phyloP scores from a whole-genome alignment of 2,888 invertebrate genomes.

The Rotaria macrura region DNA sequence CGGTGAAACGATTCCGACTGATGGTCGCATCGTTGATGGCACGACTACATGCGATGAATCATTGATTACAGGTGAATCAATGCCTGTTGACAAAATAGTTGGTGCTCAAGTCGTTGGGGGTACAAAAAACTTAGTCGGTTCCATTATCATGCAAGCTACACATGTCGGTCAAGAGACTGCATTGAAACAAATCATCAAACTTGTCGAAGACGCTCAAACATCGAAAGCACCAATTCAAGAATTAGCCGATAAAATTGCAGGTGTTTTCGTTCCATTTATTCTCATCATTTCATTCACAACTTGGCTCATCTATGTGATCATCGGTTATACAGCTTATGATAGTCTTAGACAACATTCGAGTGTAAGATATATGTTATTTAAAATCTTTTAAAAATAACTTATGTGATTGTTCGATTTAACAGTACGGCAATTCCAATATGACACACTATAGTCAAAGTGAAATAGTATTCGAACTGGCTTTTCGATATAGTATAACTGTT shows the following conservation, averaged over 20 bases:
- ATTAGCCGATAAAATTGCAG: slow-evolving; percentile 88
- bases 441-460: slow-evolving; percentile 53
- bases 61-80: slow-evolving; percentile 88
- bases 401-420: no score
- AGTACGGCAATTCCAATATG: no score
- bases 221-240: slow-evolving; percentile 94
- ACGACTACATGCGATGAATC: slow-evolving; percentile 88
- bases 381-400: no score
- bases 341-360: slow-evolving; percentile 22
- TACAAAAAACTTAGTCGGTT: slow-evolving; percentile 86
- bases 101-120: slow-evolving; percentile 73
- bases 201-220: slow-evolving; percentile 95
- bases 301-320: slow-evolving; percentile 71
- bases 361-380: no score
- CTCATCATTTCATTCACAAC: slow-evolving; percentile 72
- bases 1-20: slow-evolving; percentile 90
- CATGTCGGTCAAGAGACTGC: slow-evolving; percentile 93
- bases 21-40: slow-evolving; percentile 71
- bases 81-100: slow-evolving; percentile 82
- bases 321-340: slow-evolving; percentile 56
- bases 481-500: slow-evolving; percentile 89
- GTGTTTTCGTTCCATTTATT: slow-evolving; percentile 89
- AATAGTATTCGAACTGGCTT: slow-evolving; percentile 79
- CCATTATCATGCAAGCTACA: slow-evolving; percentile 73
- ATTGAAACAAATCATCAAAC: slow-evolving; percentile 79